Percentiles rank a stretch among this genome's conserved stretches.
Evolutionary conservation across 2,113 vertebrate genomes (phyloP).

Genomic region (Smithornis capensis): DNA sequence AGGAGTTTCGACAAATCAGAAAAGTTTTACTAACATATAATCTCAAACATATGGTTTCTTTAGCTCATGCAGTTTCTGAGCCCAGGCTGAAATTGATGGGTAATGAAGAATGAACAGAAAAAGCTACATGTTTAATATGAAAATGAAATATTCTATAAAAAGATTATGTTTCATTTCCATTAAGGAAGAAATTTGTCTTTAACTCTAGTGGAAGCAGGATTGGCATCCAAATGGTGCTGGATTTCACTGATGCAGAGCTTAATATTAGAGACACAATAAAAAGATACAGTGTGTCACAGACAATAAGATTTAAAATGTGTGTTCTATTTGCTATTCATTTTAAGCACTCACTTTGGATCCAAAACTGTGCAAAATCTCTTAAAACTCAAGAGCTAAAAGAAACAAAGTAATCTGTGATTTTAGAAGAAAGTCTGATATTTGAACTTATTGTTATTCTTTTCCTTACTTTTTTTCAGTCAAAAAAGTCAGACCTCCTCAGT

Average conservation of each 20-base stretch:
- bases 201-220: background rate
- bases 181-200: background rate
- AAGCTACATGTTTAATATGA: background rate
- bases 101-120: background rate
- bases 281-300: background rate
- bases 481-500: background rate
- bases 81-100: background rate
- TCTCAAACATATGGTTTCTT: conserved; percentile 18
- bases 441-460: background rate
- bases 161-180: background rate
- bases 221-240: background rate
- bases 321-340: background rate
- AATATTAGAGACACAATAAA: background rate
- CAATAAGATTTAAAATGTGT: background rate
- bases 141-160: background rate
- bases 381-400: background rate
- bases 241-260: background rate
- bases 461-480: background rate
- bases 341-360: background rate
- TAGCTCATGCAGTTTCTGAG: background rate
- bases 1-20: background rate
- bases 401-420: background rate
- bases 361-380: background rate
- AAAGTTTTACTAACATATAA: conserved; percentile 17
- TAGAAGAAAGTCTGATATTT: background rate